Evolutionary conservation across 2,113 vertebrate species (phyloP), one percentile per base, ranked within the genome.

Genomic region (Setophaga coronata): DNA sequence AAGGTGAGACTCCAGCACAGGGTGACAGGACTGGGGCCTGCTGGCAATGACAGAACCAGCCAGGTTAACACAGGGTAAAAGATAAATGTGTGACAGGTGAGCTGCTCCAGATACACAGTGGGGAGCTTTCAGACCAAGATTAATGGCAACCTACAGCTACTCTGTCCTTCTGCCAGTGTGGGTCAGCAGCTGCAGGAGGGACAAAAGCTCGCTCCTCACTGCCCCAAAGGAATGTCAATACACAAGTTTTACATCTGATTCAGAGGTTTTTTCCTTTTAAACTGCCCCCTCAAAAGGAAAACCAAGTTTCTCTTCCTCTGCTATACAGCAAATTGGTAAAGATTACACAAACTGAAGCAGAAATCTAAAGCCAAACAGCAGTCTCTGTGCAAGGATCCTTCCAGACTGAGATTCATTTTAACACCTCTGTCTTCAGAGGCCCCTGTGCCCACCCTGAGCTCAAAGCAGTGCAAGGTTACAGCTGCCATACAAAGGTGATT

Each of bases 1-100:
- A 85, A 14, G 3, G 17, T 0, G 2, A 28, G 47, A 62, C 17
- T 45, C 47, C 33, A 47, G 58, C 43, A 56, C 0, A 0, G 48
- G 9, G 10, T 4, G 24, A 74, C 58, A 77, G 18, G 57, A 19
- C 0, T 42, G 53, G 40, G 10, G 5, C 5, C 2, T 47, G 29
- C 40, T 3, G 7, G 56, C 64, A 38, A 38, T 2, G 2, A 54
- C 43, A 47, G 7, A 67, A 25, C 3, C 40, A 58, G 33, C 2
- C 28, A 42, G 21, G 33, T 42, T 33, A 74, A 45, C 20, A 12
- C 11, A n/a, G 0, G 4, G 25, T 3, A 18, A 11, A 20, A 79
- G 29, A 40, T 14, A 53, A 54, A 5, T 6, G 4, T 20, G 54
- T 31, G 38, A 29, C 5, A 87, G 42, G 23, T 8, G 8, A 88